A percentile compares a stretch with the other conserved stretches of the same genome.
phyloP scores from a whole-genome alignment of 2,888 invertebrate species.

The Epinotia bilunana region DNA sequence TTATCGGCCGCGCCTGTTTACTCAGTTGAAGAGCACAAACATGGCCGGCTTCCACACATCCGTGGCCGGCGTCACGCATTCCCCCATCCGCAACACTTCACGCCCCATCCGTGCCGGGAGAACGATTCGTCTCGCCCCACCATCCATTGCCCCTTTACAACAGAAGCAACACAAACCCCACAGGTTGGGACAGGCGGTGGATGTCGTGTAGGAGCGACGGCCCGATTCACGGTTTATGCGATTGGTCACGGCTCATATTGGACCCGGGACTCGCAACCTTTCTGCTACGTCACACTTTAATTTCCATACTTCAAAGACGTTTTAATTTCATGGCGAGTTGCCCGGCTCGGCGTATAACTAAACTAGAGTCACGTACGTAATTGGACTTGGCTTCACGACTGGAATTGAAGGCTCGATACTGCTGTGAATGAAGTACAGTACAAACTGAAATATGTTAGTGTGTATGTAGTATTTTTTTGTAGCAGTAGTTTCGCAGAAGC shows the following conservation, averaged over 20 bases:
- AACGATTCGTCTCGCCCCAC: constrained; percentile 45
- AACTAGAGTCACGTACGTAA: constrained; percentile 47
- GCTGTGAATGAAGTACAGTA: background rate
- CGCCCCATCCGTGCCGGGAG: constrained; percentile 48
- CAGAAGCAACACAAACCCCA: background rate
- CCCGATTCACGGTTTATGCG: constrained; percentile 35
- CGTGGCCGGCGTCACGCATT: constrained; percentile 44
- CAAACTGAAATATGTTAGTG: background rate
- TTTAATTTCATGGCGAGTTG: constrained; percentile 56
- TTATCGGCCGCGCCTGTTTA: constrained; percentile 29
- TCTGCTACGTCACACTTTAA: constrained; percentile 53
- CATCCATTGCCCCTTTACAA: constrained; percentile 11
- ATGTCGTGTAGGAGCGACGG: constrained; percentile 4
- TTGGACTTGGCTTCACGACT: constrained; percentile 43
- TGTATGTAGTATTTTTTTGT: too few relatives aligned
- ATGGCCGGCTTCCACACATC: background rate
- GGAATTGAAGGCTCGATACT: constrained; percentile 20
- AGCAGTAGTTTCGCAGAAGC: too few relatives aligned
- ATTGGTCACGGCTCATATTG: constrained; percentile 46
- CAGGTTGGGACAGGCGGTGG: background rate
- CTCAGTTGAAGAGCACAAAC: constrained; percentile 23
- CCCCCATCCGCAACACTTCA: constrained; percentile 52
- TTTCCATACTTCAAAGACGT: constrained; percentile 55
- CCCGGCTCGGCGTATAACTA: constrained; percentile 1
- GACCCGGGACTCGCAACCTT: constrained; percentile 32